A percentile compares a stretch with the other conserved stretches of the same genome.
These are phyloP conservation scores for Folsomia candida DNA, from an alignment of 2,888 invertebrate species.

Conservation along the genomic window DNA sequence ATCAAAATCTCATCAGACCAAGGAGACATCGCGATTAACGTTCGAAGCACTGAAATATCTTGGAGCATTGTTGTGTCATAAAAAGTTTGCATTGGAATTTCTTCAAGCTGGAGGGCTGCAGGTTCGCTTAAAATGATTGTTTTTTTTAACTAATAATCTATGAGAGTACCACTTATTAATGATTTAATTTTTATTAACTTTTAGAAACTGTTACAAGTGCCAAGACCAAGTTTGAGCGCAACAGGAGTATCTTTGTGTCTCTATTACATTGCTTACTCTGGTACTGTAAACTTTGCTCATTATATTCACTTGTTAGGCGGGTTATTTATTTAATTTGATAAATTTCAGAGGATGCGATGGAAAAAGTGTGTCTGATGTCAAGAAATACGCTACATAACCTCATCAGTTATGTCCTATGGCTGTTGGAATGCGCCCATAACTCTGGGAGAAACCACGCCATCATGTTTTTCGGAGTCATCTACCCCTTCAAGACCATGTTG, in stretches of 20 bases:
- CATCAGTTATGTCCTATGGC: conserved; percentile 83
- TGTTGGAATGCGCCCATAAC: conserved; percentile 93
- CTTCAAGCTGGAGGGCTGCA: conserved; percentile 82
- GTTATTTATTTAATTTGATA: no score
- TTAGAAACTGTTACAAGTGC: conserved; percentile 80
- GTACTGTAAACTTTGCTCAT: no score
- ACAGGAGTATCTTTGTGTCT: conserved; percentile 94
- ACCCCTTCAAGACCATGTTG: conserved; percentile 87
- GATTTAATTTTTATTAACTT: conserved; percentile 2
- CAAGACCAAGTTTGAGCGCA: conserved; percentile 89
- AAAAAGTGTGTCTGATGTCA: conserved; percentile 83
- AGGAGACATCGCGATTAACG: conserved; percentile 80
- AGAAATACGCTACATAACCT: conserved; percentile 63
- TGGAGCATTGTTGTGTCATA: conserved; percentile 91
- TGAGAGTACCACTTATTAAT: not conserved
- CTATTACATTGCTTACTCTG: conserved; percentile 93
- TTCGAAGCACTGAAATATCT: conserved; percentile 96
- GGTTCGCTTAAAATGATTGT: no score
- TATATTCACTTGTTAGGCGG: no score
- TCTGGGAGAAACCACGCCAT: conserved; percentile 97
- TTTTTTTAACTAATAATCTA: not conserved
- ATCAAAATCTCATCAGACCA: conserved; percentile 75
- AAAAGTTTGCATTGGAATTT: conserved; percentile 96
- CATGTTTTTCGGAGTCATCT: conserved; percentile 95
- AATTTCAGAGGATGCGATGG: conserved; percentile 98